Evolutionary conservation across 2,113 vertebrate genomes (phyloP), one percentile per base, ranked within the genome.

Genomic region (Epinephelus fuscoguttatus): DNA sequence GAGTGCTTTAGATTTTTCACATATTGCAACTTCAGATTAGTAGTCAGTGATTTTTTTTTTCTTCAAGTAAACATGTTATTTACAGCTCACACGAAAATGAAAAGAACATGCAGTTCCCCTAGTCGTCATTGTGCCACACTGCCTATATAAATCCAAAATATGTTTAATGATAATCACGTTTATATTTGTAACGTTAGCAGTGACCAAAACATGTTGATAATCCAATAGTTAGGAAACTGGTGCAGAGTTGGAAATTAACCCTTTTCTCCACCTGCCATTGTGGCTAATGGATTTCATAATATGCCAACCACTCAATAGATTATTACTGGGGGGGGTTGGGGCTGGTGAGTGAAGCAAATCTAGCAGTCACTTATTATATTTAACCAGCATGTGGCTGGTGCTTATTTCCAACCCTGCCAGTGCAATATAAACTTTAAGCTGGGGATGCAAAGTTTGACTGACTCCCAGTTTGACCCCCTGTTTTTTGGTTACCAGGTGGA

Each of bases 401-500:
- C 33, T 37, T 37, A 37, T 37, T 37, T 37, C 33, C 33, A 37
- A 37, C 6, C 33, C 33, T 37, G 33, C 33, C 27, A 33, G 21
- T 23, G 2, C 23, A 10, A 60, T 18, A 61, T 37, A 23, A 57
- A 23, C n/a, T 21, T 47, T n/a, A 30, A 49, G 0, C 42, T 47
- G 30, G 40, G 10, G 4, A 27, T 37, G 11, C 21, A 63, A 40
- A 63, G 59, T 45, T 53, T n/a, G 4, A 45, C 11, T 73, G 42
- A 37, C 37, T 21, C 1, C 5, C 37, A 8, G 21, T 10, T 30
- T 63, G 4, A n/a, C 6, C 23, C 12, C 30, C 3, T 55, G 15
- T 74, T 12, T 42, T 49, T 18, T 64, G 53, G 13, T 79, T 7
- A 68, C 68, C 91, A 99, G 98, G 98, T 99, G 92, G 98, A 99